phyloP scores from a whole-genome alignment of 2,113 vertebrate species.

The Amphilophus citrinellus region DNA sequence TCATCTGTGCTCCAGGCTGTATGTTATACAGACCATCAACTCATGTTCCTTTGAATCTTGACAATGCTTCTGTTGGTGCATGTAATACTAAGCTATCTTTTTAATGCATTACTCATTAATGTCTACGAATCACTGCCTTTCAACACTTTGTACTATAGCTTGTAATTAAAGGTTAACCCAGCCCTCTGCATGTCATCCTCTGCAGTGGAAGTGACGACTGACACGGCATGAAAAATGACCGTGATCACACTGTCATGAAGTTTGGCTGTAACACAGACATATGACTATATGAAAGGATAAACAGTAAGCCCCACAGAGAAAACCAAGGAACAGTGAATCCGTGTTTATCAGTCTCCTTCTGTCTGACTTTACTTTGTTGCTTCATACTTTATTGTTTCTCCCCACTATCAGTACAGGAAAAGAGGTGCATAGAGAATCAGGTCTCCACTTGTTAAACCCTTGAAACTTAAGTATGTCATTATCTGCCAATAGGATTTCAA shows the following conservation, averaged over 20 bases:
- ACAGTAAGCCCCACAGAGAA: background rate
- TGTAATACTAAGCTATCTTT: constrained; percentile 9
- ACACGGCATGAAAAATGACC: constrained; percentile 17
- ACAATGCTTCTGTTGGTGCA: background rate
- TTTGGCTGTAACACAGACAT: background rate
- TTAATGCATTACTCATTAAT: constrained; percentile 39
- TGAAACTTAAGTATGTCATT: constrained; percentile 42
- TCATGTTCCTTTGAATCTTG: background rate
- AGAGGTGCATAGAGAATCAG: constrained; percentile 1
- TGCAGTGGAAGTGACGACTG: constrained; percentile 26
- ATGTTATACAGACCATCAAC: background rate
- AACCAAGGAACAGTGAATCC: background rate
- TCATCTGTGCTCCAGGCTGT: background rate
- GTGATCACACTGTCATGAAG: background rate
- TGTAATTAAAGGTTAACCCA: constrained; percentile 55
- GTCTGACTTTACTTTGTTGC: background rate
- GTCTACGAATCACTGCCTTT: constrained; percentile 40
- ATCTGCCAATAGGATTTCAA: constrained; percentile 41
- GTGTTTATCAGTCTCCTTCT: background rate
- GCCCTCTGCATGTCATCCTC: constrained; percentile 8
- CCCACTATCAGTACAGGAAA: background rate
- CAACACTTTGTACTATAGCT: constrained; percentile 48
- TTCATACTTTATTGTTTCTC: constrained; percentile 3
- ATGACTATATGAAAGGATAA: background rate
- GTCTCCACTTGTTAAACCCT: constrained; percentile 39